These are phyloP conservation scores for Calidris pygmaea DNA, from an alignment of 2,113 vertebrate genomes.

Conservation along the genomic window DNA sequence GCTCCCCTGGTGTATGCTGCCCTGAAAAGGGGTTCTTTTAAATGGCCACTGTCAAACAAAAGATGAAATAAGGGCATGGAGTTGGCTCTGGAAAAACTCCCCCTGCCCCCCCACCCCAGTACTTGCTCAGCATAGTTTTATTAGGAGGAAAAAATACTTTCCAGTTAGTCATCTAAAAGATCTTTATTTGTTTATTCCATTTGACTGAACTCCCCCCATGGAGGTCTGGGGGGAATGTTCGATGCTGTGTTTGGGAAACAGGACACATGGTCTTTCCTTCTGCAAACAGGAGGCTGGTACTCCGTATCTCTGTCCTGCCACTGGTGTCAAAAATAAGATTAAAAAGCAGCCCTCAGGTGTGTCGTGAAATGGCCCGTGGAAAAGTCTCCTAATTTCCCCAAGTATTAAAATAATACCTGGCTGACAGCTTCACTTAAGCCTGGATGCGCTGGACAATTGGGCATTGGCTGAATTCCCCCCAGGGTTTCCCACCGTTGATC, in stretches of 20 bases:
- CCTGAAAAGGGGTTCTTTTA: not conserved
- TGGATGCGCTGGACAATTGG: not conserved
- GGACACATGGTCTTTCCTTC: not conserved
- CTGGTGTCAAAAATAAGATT: constrained; percentile 22
- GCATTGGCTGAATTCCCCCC: not conserved
- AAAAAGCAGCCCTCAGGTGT: not conserved
- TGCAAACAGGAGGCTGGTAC: not conserved
- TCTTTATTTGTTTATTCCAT: constrained; percentile 15
- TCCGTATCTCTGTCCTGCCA: not conserved
- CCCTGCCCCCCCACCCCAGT: not conserved
- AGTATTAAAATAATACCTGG: not conserved
- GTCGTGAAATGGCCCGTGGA: not conserved
- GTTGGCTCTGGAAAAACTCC: not conserved
- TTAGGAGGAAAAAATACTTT: constrained; percentile 33
- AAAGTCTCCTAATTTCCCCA: not conserved
- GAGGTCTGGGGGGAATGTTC: constrained; percentile 15
- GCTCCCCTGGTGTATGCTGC: not conserved
- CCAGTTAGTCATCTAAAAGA: constrained; percentile 34
- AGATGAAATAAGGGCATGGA: not conserved
- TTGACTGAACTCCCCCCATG: not conserved
- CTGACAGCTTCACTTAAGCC: not conserved
- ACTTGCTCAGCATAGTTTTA: constrained; percentile 22
- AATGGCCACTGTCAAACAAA: constrained; percentile 21
- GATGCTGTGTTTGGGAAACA: not conserved
- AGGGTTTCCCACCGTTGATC: not conserved